These are phyloP conservation scores for Dysidea cf. avara DNA, from an alignment of 37 sponge, comb jelly and placozoan genomes.

Conservation along the genomic window DNA sequence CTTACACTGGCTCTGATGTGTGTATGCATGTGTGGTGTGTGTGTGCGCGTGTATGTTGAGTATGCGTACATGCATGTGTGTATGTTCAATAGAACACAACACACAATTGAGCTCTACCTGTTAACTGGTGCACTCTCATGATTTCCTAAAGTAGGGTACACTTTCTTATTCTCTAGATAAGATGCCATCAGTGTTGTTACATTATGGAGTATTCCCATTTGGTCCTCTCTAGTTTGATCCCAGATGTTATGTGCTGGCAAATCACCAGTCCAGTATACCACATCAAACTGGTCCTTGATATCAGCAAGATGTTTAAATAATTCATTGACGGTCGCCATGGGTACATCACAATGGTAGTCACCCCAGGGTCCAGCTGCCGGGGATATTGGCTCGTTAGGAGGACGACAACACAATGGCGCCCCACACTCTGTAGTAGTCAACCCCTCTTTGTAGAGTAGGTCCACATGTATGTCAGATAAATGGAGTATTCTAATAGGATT, in stretches of 20 bases:
- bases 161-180: conserved; percentile 72
- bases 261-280: conserved; percentile 93
- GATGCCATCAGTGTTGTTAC: conserved; percentile 52
- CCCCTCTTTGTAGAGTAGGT: conserved; percentile 77
- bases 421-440: conserved; percentile 81
- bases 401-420: conserved; percentile 92
- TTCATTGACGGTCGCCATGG: conserved; percentile 60
- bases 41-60: too few relatives aligned
- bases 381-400: conserved; percentile 33
- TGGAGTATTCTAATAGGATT: conserved; percentile 65
- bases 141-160: conserved; percentile 88
- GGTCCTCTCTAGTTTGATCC: conserved; percentile 88
- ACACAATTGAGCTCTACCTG: too few relatives aligned
- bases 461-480: conserved; percentile 86
- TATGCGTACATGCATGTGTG: too few relatives aligned
- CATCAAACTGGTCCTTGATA: conserved; percentile 74
- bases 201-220: conserved; percentile 48
- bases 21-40: too few relatives aligned
- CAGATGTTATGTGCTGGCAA: conserved; percentile 97
- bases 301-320: conserved; percentile 62
- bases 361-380: conserved; percentile 91
- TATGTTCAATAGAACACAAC: too few relatives aligned
- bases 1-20: too few relatives aligned
- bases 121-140: conserved; percentile 94
- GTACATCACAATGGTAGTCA: conserved; percentile 84